phyloP scores from a whole-genome alignment of 92 coral and sea anemone species.

The Meandrina meandrites region DNA sequence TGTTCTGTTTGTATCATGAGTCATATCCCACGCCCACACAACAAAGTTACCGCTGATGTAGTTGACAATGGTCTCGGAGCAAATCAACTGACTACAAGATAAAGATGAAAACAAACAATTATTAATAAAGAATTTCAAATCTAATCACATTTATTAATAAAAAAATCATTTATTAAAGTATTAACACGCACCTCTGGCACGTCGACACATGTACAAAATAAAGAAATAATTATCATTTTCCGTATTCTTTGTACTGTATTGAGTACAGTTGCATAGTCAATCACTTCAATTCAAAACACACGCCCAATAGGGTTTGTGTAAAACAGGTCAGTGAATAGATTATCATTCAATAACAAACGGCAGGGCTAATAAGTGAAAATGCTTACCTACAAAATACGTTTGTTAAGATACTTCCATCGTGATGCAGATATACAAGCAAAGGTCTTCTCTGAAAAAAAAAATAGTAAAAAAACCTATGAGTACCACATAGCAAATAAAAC shows the following conservation, averaged over 20 bases:
- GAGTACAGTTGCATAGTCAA: no score
- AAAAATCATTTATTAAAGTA: background rate
- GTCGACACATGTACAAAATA: no score
- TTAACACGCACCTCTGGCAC: no score
- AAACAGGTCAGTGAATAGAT: background rate
- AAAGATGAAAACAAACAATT: no score
- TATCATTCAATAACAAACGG: background rate
- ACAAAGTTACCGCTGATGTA: slow-evolving; percentile 89
- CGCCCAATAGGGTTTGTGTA: no score
- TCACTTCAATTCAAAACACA: no score
- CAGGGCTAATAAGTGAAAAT: background rate
- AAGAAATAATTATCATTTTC: no score
- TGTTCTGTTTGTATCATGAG: slow-evolving; percentile 89
- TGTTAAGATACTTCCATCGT: slow-evolving; percentile 94
- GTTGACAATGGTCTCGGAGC: slow-evolving; percentile 85
- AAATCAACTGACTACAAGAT: slow-evolving; percentile 78
- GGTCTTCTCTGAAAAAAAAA: slow-evolving; percentile 80
- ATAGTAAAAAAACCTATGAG: background rate
- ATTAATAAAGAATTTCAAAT: background rate
- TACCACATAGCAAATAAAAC: no score
- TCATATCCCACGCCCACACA: slow-evolving; percentile 99
- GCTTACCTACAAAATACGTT: slow-evolving; percentile 98
- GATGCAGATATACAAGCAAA: slow-evolving; percentile 84
- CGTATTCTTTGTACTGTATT: no score
- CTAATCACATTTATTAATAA: no score